Percentiles rank a stretch among this genome's conserved stretches.
These are phyloP conservation scores for Hemicrepidius hirtus DNA, from an alignment of 2,888 invertebrate genomes.

Conservation along the genomic window DNA sequence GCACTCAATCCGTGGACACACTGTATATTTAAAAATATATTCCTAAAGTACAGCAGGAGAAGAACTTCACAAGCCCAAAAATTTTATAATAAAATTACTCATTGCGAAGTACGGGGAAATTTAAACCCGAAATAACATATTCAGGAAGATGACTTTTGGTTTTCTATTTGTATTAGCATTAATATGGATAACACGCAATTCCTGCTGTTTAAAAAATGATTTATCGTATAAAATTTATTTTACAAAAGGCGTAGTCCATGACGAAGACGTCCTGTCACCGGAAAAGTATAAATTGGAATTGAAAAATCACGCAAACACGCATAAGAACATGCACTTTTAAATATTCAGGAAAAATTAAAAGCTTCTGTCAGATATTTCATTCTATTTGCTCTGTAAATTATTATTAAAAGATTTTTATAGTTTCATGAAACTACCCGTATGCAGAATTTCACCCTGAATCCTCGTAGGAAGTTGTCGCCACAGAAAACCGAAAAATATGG, in stretches of 20 bases:
- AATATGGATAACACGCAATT: constrained; percentile 31
- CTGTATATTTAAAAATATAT: too few species aligned
- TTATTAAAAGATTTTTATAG: too few species aligned
- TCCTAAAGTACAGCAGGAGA: too few species aligned
- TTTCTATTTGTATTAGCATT: constrained; percentile 28
- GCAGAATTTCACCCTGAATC: too few species aligned
- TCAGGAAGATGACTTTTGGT: constrained; percentile 16
- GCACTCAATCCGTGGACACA: too few species aligned
- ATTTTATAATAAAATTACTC: not conserved
- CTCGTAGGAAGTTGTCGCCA: too few species aligned
- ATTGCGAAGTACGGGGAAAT: constrained; percentile 1
- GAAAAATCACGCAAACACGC: constrained; percentile 40
- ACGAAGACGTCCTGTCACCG: constrained; percentile 28
- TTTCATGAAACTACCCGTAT: too few species aligned
- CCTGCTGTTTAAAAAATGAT: constrained; percentile 33
- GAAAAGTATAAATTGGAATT: constrained; percentile 38
- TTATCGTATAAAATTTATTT: constrained; percentile 34
- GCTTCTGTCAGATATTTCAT: not conserved
- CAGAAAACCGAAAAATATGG: too few species aligned
- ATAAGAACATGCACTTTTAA: constrained; percentile 13
- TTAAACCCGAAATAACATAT: constrained; percentile 12
- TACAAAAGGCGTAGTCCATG: constrained; percentile 32
- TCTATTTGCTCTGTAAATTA: not conserved
- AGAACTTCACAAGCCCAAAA: too few species aligned
- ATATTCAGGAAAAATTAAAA: not conserved